Percentiles rank a stretch among this genome's conserved stretches.
These are phyloP conservation scores for Nomada ferruginata DNA, from an alignment of 2,888 invertebrate genomes.

Conservation along the genomic window DNA sequence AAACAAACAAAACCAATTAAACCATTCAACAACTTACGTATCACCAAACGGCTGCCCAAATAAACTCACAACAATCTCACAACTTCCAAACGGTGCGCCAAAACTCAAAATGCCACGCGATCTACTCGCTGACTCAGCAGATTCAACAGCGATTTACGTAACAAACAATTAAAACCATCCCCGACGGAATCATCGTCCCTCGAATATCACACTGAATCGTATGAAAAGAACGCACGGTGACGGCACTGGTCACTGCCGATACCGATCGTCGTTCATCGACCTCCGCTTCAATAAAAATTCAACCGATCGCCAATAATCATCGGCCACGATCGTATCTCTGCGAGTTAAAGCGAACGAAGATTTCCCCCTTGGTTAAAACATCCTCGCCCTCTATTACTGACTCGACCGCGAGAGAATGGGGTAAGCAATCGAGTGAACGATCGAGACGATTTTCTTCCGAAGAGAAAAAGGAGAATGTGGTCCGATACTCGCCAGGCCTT, in stretches of 20 bases:
- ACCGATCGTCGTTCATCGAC: not conserved
- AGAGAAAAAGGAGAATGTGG: not conserved
- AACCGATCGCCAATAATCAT: not conserved
- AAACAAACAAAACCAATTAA: no score
- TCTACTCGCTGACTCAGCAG: no score
- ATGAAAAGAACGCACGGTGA: not conserved
- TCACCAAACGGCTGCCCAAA: no score
- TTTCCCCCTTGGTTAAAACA: no score
- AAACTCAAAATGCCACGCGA: no score
- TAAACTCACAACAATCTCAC: no score
- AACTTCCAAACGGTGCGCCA: no score
- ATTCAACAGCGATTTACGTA: not conserved
- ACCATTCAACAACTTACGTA: no score
- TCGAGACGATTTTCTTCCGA: not conserved
- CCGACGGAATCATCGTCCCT: not conserved
- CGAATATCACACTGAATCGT: not conserved
- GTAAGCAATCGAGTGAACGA: not conserved
- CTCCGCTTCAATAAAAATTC: not conserved
- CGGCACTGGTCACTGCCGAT: not conserved
- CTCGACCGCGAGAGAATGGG: no score
- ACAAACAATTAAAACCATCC: not conserved
- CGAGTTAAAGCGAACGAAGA: no score
- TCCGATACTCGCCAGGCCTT: conserved; percentile 33
- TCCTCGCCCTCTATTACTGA: no score
- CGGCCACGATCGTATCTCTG: no score